phyloP scores from a whole-genome alignment of 1,140 invertebrate genomes.

The Diorhabda carinulata region DNA sequence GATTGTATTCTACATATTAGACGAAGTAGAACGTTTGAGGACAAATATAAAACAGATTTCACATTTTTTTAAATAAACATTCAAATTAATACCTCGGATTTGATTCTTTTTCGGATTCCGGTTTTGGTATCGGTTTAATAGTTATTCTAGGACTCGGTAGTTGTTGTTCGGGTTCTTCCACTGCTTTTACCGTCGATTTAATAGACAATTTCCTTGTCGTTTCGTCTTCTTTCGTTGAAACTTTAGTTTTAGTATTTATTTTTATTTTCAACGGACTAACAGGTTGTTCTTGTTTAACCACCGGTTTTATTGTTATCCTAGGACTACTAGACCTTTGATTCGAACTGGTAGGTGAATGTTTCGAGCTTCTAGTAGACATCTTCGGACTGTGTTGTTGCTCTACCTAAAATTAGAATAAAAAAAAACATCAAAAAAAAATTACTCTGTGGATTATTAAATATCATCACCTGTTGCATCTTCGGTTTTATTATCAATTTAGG shows the following conservation, averaged over 20 bases:
- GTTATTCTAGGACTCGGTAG: constrained; percentile 40
- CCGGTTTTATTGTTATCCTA: constrained; percentile 45
- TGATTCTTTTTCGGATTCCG: constrained; percentile 28
- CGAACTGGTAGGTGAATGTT: constrained; percentile 28
- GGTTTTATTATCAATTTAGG: constrained; percentile 45
- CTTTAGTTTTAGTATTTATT: constrained; percentile 32
- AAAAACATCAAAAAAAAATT: background rate
- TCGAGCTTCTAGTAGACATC: constrained; percentile 32
- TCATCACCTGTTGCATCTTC: constrained; percentile 29
- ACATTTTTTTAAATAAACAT: too few relatives aligned
- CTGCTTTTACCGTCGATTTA: constrained; percentile 39
- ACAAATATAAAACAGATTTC: too few relatives aligned
- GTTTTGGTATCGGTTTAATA: constrained; percentile 42
- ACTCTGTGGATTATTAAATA: background rate
- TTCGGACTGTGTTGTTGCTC: constrained; percentile 40
- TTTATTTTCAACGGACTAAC: constrained; percentile 42
- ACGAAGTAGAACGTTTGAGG: too few relatives aligned
- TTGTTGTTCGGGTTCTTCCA: background rate
- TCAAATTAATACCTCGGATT: constrained; percentile 10
- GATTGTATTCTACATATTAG: too few relatives aligned
- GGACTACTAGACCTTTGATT: constrained; percentile 37
- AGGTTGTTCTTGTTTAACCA: constrained; percentile 36
- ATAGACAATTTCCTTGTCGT: constrained; percentile 39
- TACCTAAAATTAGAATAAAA: background rate
- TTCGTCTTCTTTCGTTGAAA: constrained; percentile 26